phyloP scores from a whole-genome alignment of 2,113 vertebrate species.

The Chaenogobius annularis region DNA sequence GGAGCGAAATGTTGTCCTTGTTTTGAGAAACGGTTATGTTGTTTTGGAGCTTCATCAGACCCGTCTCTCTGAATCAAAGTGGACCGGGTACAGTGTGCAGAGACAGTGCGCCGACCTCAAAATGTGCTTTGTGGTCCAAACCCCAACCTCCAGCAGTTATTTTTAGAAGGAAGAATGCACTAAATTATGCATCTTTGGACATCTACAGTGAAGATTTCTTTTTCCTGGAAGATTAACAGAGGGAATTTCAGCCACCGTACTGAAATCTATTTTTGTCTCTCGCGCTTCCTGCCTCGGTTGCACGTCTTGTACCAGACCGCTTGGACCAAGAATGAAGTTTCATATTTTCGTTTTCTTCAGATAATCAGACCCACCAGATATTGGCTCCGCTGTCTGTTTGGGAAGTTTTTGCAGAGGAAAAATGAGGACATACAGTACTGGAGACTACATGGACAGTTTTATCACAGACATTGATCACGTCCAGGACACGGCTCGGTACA shows the following conservation, averaged over 20 bases:
- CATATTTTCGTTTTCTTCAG: conserved; percentile 30
- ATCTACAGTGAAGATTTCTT: conserved; percentile 20
- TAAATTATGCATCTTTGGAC: conserved; percentile 67
- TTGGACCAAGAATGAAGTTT: conserved; percentile 34
- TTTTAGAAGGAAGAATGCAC: conserved; percentile 72
- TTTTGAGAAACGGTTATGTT: conserved; percentile 29
- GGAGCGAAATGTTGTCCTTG: conserved; percentile 46
- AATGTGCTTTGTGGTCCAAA: conserved; percentile 70
- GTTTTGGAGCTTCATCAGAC: conserved; percentile 50
- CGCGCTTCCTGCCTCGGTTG: conserved; percentile 44
- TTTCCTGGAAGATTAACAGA: conserved; percentile 54
- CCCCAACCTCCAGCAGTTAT: conserved; percentile 60
- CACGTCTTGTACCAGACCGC: conserved; percentile 35
- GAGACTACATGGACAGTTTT: conserved; percentile 11
- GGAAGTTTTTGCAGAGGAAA: background rate
- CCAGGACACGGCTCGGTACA: conserved; percentile 18
- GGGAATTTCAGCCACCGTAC: conserved; percentile 50
- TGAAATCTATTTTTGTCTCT: conserved; percentile 56
- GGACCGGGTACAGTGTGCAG: conserved; percentile 55
- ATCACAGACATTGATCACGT: conserved; percentile 2
- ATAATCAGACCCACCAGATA: conserved; percentile 33
- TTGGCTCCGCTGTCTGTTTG: conserved; percentile 2
- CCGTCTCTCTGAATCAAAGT: conserved; percentile 51
- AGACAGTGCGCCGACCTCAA: conserved; percentile 65
- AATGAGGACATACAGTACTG: conserved; percentile 2